Evolutionary conservation across 2,797 vertebrate genomes (phyloP).

Genomic region (Propithecus deckenii): DNA sequence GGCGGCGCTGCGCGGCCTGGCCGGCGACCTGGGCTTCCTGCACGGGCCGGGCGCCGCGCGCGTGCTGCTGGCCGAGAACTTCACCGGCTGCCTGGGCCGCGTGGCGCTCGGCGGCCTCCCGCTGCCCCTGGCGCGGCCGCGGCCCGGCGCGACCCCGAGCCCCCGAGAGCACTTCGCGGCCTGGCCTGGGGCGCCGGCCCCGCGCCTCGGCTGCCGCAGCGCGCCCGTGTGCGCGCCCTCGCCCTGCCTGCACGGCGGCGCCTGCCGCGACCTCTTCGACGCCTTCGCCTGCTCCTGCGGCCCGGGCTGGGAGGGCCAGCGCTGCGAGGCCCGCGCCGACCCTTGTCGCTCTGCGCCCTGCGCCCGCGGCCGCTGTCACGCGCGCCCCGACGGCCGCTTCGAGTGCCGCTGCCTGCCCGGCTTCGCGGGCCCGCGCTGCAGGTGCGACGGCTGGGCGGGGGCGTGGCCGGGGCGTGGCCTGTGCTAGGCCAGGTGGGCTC

Average conservation of each 20-base stretch:
- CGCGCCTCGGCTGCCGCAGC: constrained; percentile 88
- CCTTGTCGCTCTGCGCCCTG: constrained; percentile 91
- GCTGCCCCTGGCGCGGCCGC: constrained; percentile 85
- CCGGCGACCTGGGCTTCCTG: constrained; percentile 90
- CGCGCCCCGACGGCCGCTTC: constrained; percentile 89
- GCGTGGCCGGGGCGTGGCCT: constrained; percentile 71
- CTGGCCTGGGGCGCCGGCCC: constrained; percentile 41
- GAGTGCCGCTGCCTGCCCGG: constrained; percentile 91
- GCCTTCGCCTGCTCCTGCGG: constrained; percentile 90
- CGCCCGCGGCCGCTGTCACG: constrained; percentile 87
- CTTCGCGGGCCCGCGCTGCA: constrained; percentile 90
- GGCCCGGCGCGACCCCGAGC: constrained; percentile 69
- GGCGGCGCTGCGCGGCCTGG: constrained; percentile 80
- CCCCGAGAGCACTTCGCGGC: constrained; percentile 86
- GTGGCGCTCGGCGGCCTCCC: constrained; percentile 91
- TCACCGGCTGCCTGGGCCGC: constrained; percentile 93
- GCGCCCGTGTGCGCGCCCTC: constrained; percentile 86
- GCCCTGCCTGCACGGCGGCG: constrained; percentile 90
- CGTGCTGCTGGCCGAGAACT: constrained; percentile 90
- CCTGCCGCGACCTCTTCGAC: constrained; percentile 93
- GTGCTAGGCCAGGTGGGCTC: not conserved
- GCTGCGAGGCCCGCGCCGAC: constrained; percentile 88
- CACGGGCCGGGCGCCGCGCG: constrained; percentile 76
- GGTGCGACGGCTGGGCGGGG: constrained; percentile 81
- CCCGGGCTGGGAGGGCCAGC: constrained; percentile 89